These are phyloP conservation scores for Astyanax mexicanus DNA, from an alignment of 2,797 vertebrate species.

Conservation along the genomic window DNA sequence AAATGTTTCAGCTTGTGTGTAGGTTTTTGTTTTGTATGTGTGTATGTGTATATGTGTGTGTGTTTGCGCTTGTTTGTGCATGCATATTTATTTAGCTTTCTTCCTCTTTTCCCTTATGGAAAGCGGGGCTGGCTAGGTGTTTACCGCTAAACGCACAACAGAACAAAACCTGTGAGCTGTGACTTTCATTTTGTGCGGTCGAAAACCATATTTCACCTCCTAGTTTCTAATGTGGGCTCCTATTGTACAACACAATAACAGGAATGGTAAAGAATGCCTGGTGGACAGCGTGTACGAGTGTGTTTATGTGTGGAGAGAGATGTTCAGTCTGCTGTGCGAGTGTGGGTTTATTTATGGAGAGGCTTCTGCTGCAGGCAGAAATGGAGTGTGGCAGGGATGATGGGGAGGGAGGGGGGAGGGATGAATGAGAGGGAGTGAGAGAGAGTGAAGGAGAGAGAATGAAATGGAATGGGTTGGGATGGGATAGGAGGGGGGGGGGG, in stretches of 20 bases:
- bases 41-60: constrained; percentile 38
- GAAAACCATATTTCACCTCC: constrained; percentile 4
- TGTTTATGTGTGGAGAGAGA: constrained; percentile 33
- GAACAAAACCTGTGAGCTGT: background rate
- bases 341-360: constrained; percentile 34
- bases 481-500: background rate
- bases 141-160: background rate
- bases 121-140: background rate
- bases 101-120: background rate
- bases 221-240: constrained; percentile 16
- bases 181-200: background rate
- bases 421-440: constrained; percentile 10
- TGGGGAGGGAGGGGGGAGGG: background rate
- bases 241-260: constrained; percentile 1
- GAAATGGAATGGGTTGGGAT: background rate
- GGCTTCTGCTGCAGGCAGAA: constrained; percentile 33
- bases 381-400: background rate
- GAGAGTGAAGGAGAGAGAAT: constrained; percentile 13
- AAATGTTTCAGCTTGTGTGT: too few relatives aligned
- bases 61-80: constrained; percentile 23
- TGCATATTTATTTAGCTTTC: background rate
- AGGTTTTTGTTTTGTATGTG: background rate
- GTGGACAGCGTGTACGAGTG: constrained; percentile 12
- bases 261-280: constrained; percentile 12
- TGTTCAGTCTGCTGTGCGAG: constrained; percentile 42